Evolutionary conservation across 2,888 invertebrate genomes (phyloP).

Genomic region (Tetramorium bicarinatum): DNA sequence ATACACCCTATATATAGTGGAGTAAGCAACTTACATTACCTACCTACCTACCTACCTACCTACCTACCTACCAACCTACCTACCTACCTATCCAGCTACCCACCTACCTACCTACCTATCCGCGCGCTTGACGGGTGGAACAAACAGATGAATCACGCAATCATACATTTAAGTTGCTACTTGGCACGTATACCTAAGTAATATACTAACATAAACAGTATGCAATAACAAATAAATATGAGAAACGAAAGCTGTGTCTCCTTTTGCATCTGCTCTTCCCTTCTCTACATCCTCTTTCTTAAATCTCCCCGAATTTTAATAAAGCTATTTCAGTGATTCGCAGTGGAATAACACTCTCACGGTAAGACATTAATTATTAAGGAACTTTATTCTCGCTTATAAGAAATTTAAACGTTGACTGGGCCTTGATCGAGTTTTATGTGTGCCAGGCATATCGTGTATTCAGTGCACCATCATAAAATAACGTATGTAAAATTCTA

Average conservation of each 20-base stretch:
- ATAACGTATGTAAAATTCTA: not conserved
- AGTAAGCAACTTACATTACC: conserved; percentile 83
- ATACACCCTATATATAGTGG: conserved; percentile 86
- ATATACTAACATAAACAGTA: conserved; percentile 86
- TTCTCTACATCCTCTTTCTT: not conserved
- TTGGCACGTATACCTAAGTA: conserved; percentile 86
- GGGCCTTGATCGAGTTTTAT: not conserved
- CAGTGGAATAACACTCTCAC: not conserved
- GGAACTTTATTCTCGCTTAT: not conserved
- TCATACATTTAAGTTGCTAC: conserved; percentile 86
- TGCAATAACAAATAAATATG: conserved; percentile 86
- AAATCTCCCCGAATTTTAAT: not conserved
- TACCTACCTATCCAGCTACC: conserved; percentile 57
- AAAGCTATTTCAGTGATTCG: not conserved
- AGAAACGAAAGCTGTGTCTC: conserved; percentile 77
- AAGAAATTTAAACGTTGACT: not conserved
- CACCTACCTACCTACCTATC: conserved; percentile 75
- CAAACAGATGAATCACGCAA: conserved; percentile 86
- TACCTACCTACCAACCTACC: conserved; percentile 69
- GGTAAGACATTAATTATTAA: conserved; percentile 2
- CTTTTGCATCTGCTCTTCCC: conserved; percentile 11
- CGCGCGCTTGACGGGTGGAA: conserved; percentile 81
- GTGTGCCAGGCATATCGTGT: not conserved
- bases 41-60: conserved; percentile 75
- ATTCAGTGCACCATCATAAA: not conserved